Evolutionary conservation across 2,888 invertebrate species (phyloP).

Genomic region (Masnerella sp.): DNA sequence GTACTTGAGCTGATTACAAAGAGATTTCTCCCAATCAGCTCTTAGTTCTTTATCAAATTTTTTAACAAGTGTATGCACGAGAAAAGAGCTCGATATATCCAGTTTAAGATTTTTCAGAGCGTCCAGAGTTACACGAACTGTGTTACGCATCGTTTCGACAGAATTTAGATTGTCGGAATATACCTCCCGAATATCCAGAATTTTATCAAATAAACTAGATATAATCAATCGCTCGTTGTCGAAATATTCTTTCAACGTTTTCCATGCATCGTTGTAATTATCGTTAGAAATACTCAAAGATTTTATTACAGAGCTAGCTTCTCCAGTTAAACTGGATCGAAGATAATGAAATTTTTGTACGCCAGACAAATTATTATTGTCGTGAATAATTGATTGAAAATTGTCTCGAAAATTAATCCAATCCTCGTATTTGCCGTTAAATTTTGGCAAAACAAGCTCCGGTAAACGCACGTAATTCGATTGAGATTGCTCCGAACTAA

Average conservation of each 20-base stretch:
- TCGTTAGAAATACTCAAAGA: constrained; percentile 4
- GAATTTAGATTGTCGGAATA: neutral
- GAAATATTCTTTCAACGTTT: neutral
- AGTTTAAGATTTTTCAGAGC: constrained; percentile 2
- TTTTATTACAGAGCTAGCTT: constrained; percentile 4
- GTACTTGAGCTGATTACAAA: neutral
- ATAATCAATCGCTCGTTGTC: constrained; percentile 9
- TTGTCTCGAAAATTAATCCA: constrained; percentile 16
- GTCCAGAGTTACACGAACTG: neutral
- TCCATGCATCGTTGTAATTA: constrained; percentile 14
- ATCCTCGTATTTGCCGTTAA: neutral
- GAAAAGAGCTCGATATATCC: neutral
- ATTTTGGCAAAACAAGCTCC: constrained; percentile 1
- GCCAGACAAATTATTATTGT: neutral
- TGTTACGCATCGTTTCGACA: neutral
- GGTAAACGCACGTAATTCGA: too few species aligned
- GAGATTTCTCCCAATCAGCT: constrained; percentile 1
- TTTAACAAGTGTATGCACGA: neutral
- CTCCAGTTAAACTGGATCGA: neutral
- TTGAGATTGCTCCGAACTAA: too few species aligned
- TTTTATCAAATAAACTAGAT: neutral
- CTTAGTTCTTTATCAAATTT: neutral
- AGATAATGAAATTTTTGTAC: constrained; percentile 26
- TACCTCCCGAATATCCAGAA: neutral
- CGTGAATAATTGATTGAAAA: neutral